Evolutionary conservation across 2,888 invertebrate genomes (phyloP), one percentile per base, ranked within the genome.

Genomic region (Pheosia tremula): DNA sequence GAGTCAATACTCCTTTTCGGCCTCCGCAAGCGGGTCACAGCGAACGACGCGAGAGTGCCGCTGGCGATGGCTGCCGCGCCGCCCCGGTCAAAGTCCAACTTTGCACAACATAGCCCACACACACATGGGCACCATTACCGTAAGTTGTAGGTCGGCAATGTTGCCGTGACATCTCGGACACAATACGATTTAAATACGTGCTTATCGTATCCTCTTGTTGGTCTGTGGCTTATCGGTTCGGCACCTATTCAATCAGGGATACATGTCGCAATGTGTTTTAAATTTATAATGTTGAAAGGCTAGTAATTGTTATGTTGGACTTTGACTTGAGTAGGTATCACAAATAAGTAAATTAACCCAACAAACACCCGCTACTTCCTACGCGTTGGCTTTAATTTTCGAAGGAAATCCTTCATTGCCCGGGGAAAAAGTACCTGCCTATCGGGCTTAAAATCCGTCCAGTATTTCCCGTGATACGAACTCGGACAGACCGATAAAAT

Each of bases 61-160:
- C 47, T 5, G 4, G 10, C 47, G 24, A 24, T 24, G 24, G 2
- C 24, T 2, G 24, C 24, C 52, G 49, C 39, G 49, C 41, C 43
- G 47, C 54, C 24, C 24, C 59, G 75, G 49, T 60, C 74, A 74
- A 75, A 75, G 76, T 75, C 76, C 71, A 72, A 43, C 62, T 72
- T 72, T 69, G 56, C 64, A 59, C 57, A 74, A 72, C 39, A 41
- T 41, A 11, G n/a, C 13, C 8, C 39, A 41, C 41, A n/a, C 41
- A 9, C 39, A 55, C 39, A 36, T 53, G 45, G 13, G 24, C 49
- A 37, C n/a, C n/a, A 58, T 45, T 49, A 9, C 13, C 50, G 50
- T 47, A 50, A 7, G 50, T 50, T 36, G 47, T 57, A 24, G 39
- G 47, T 58, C 64, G 67, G 71, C 74, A 74, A 24, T 45, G 52